phyloP scores from a whole-genome alignment of 2,797 vertebrate genomes.

The Cetoscarus ocellatus region DNA sequence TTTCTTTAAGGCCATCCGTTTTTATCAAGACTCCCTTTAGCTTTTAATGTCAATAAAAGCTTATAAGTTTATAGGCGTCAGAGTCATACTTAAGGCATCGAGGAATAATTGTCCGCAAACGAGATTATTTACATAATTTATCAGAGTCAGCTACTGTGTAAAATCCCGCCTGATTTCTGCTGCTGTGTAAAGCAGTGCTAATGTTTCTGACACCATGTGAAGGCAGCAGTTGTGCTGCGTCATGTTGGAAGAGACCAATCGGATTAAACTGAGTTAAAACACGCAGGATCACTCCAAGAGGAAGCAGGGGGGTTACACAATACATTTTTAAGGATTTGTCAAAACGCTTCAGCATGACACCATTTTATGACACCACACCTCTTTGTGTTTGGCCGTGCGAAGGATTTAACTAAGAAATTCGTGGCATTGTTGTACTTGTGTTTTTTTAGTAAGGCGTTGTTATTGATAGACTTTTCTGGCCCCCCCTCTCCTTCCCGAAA shows the following conservation, averaged over 20 bases:
- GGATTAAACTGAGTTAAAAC: conserved; percentile 79
- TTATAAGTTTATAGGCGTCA: background rate
- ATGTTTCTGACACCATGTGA: conserved; percentile 53
- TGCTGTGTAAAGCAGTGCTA: conserved; percentile 17
- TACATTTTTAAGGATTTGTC: background rate
- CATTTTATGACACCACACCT: rapidly evolving
- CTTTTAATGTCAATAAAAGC: background rate
- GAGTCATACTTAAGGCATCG: rapidly evolving
- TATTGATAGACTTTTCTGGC: background rate
- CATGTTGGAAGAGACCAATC: conserved; percentile 79
- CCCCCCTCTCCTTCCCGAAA: conserved; percentile 35
- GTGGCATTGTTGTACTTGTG: rapidly evolving
- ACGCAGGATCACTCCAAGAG: conserved; percentile 39
- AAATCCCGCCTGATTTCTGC: background rate
- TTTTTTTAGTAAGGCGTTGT: background rate
- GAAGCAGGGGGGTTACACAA: background rate
- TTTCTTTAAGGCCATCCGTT: background rate
- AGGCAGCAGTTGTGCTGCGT: conserved; percentile 67
- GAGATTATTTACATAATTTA: too few species aligned
- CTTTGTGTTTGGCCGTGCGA: rapidly evolving
- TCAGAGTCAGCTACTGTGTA: rapidly evolving
- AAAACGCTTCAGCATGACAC: rapidly evolving
- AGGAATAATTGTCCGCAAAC: rapidly evolving
- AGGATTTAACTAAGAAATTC: rapidly evolving
- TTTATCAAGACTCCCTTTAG: background rate